Evolutionary conservation across 2,113 vertebrate species (phyloP).

Genomic region (Murina feae): DNA sequence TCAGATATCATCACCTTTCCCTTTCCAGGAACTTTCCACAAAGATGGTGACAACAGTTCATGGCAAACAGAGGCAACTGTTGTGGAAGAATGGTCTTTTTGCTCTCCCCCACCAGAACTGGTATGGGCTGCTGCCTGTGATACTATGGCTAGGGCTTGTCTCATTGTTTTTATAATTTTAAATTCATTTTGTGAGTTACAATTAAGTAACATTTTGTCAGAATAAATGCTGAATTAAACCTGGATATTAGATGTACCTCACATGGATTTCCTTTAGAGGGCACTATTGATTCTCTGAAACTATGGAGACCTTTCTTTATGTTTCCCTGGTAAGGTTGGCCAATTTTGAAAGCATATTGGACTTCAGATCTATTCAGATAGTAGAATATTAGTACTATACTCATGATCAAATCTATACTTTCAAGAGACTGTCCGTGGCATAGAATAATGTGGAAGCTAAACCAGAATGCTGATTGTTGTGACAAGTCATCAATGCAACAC

Average conservation of each 20-base stretch:
- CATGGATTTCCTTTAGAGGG: slow-evolving; percentile 81
- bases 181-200: not conserved
- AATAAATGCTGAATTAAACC: slow-evolving; percentile 33
- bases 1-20: not conserved
- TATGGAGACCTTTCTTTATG: not conserved
- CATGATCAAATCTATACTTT: not conserved
- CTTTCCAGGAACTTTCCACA: not conserved
- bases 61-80: not conserved
- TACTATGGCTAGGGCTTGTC: not conserved
- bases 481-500: not conserved
- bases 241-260: slow-evolving; percentile 42
- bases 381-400: not conserved
- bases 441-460: slow-evolving; percentile 20
- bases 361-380: slow-evolving; percentile 22
- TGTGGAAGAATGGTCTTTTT: not conserved
- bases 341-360: slow-evolving; percentile 38
- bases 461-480: not conserved
- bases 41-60: not conserved
- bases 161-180: slow-evolving; percentile 1
- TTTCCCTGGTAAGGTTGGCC: slow-evolving; percentile 41
- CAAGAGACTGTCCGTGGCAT: not conserved
- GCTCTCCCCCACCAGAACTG: not conserved
- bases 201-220: not conserved
- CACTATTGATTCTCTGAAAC: slow-evolving; percentile 78
- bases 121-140: not conserved